Evolutionary conservation across 2,888 invertebrate species (phyloP).

Genomic region (Campoletis raptor): DNA sequence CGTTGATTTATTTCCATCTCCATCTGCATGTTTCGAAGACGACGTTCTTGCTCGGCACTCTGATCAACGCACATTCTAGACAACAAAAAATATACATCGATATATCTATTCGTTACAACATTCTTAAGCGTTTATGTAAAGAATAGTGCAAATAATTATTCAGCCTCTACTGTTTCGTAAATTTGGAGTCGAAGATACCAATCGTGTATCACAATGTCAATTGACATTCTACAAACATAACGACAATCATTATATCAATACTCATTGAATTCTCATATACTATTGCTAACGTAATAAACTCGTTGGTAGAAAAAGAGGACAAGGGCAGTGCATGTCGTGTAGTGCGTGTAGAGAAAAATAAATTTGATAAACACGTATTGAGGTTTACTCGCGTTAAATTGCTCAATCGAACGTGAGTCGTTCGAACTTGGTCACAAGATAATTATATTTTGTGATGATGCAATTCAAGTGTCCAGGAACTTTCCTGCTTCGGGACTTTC

Average conservation of each 20-base stretch:
- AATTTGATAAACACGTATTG: constrained; percentile 51
- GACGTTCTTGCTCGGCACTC: constrained; percentile 80
- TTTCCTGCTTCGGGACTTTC: constrained; percentile 35
- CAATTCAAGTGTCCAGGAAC: constrained; percentile 39
- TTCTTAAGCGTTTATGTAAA: background rate
- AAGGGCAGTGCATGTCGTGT: constrained; percentile 51
- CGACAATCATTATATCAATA: constrained; percentile 38
- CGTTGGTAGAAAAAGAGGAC: constrained; percentile 57
- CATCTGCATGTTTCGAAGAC: constrained; percentile 78
- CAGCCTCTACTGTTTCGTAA: background rate
- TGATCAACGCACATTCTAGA: constrained; percentile 79
- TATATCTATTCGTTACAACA: background rate
- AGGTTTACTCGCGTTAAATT: constrained; percentile 34
- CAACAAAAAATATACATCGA: background rate
- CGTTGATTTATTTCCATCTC: constrained; percentile 87
- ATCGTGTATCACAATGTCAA: constrained; percentile 9
- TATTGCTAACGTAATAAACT: constrained; percentile 36
- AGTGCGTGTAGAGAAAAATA: constrained; percentile 29
- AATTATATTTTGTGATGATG: constrained; percentile 24
- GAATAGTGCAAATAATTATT: background rate
- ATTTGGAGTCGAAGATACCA: background rate
- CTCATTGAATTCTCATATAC: constrained; percentile 41
- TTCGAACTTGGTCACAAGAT: constrained; percentile 21
- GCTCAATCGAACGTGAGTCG: constrained; percentile 61
- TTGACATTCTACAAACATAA: constrained; percentile 5